phyloP scores from a whole-genome alignment of 2,888 invertebrate species.

The Amiota mariae region DNA sequence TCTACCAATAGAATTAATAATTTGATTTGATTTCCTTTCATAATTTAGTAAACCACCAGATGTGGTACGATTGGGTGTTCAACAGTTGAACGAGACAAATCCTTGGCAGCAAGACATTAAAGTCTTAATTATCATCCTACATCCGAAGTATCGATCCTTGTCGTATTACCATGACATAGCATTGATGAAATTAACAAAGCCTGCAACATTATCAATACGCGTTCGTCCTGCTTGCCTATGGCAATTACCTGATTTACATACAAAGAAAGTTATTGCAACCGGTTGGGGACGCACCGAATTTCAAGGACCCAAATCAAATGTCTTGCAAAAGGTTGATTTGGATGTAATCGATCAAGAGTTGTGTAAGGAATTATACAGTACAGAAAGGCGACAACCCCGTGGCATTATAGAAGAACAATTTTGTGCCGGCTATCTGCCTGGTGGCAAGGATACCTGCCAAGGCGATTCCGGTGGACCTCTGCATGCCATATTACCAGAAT shows the following conservation, averaged over 20 bases:
- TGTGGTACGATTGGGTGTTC: slow-evolving; percentile 75
- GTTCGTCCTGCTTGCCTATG: slow-evolving; percentile 73
- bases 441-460: slow-evolving; percentile 73
- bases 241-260: slow-evolving; percentile 63
- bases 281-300: slow-evolving; percentile 73
- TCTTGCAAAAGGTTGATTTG: slow-evolving; percentile 71
- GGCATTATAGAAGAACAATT: slow-evolving; percentile 73
- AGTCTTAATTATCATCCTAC: slow-evolving; percentile 73
- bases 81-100: slow-evolving; percentile 73
- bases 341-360: slow-evolving; percentile 62
- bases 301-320: slow-evolving; percentile 67
- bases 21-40: background rate
- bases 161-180: slow-evolving; percentile 78
- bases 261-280: slow-evolving; percentile 62
- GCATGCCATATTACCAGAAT: slow-evolving; percentile 65
- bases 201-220: slow-evolving; percentile 56
- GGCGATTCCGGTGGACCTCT: slow-evolving; percentile 73
- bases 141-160: slow-evolving; percentile 75
- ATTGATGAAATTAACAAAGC: slow-evolving; percentile 73
- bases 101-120: slow-evolving; percentile 72
- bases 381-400: slow-evolving; percentile 65
- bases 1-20: background rate
- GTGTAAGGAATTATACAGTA: slow-evolving; percentile 66
- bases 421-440: slow-evolving; percentile 73
- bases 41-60: slow-evolving; percentile 74